Base-by-base conservation (phyloP, 2,888 invertebrate species). In the Desoria tigrina region DNA sequence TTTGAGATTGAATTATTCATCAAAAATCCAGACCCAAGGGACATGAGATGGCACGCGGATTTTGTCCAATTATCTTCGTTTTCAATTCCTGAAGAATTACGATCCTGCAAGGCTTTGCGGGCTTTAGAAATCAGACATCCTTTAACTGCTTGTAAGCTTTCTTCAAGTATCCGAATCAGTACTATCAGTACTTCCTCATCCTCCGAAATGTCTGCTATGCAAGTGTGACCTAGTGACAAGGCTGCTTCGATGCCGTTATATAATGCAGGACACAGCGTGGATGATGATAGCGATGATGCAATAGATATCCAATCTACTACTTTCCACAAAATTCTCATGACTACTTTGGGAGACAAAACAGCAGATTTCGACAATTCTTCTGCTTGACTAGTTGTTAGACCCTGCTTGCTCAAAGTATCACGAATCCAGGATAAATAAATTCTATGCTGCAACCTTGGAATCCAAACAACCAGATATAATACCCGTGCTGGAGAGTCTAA, bases 351-450 rank as follows among this genome's bases (percentile, higher is more conserved):
- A 14, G 63, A 61, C 2, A 72, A 51, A 2, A 50, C 56, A 9
- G 65, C 61, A 0, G 57, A 28, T 51, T 69, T 73, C 0, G 57
- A 54, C 11, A 75, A 53, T 42, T 72, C 73, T 56, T 76, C 76
- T 9, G 72, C 69, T 39, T 75, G 72, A n/a, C 53, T 37, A 1
- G 66, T 57, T n/a, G 64, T 64, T n/a, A 73, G 61, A 11, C 74
- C 74, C 63, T 76, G 76, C 42, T 76, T 76, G 18, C 72, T 68
- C 28, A 76, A 74, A 49, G 73, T 72, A 45, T 76, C 76, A 1
- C 74, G 66, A 61, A 75, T 69, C 75, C 74, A 76, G 0, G 75
- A 74, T 1, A 72, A 68, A 63, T 72, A 76, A 1, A 69, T 61
- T 58, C 70, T 57, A 50, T 74, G 70, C 37, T 72, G 72, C 39